Evolutionary conservation across 2,888 invertebrate genomes (phyloP), one percentile per base, ranked within the genome.

Genomic region (Spicauda simplicius): DNA sequence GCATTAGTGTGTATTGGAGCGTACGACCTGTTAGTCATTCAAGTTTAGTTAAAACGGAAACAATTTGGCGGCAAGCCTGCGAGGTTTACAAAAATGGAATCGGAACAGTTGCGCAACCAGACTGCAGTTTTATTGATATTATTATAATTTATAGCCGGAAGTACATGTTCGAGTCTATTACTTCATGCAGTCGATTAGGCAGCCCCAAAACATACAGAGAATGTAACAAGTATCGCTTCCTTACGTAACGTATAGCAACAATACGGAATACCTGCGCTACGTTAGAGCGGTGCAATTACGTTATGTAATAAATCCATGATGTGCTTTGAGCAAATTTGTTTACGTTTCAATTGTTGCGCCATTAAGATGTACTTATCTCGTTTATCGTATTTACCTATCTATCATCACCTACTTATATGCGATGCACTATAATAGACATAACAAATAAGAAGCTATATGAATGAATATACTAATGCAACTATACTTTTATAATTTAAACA

Each of bases 281-380:
- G 7, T 48, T 48, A 14, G 50, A 18, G 48, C 59, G 30, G 16
- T 18, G 60, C 33, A 52, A 19, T 7, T 12, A 48, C 4, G 16
- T 60, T 52, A 52, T 33, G 60, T 19, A 60, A 60, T 33, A 52
- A 60, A 50, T 60, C 16, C 60, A 18, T 52, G 60, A 50, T 53
- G 33, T 33, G 61, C 33, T 53, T 61, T 52, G 6, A 33, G 50
- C 33, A 60, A 16, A 48, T 16, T 12, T 16, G 48, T 48, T 48
- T 48, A 48, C 48, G 48, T 48, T 48, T 48, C 16, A 48, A 48
- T 48, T 14, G 48, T 48, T 48, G 7, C 14, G 48, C 48, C 48
- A 48, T 48, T 48, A 48, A 14, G 48, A n/a, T 16, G 14, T n/a
- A 10, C n/a, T 14, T 14, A n/a, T 12, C 11, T 45, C 14, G 2